Percentiles rank a stretch among this genome's conserved stretches.
Conservation (phyloP, 2,113 vertebrate genomes). For the Poeciliopsis prolifica region DNA sequence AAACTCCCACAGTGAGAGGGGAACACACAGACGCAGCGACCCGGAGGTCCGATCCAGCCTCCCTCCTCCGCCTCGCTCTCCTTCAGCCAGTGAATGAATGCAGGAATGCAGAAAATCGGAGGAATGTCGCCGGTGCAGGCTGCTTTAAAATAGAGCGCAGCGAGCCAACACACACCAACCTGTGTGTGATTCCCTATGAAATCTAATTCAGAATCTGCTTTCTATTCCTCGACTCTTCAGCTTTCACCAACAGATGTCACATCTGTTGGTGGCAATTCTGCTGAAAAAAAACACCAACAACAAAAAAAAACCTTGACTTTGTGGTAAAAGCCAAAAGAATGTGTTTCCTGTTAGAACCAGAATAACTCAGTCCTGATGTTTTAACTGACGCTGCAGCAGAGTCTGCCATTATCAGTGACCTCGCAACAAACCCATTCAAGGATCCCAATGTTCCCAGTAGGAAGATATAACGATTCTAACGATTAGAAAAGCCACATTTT, state of each 20-base stretch:
- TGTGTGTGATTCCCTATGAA: background rate
- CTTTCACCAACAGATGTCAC: constrained; percentile 29
- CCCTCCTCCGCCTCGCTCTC: background rate
- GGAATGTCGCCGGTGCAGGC: constrained; percentile 61
- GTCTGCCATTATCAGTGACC: background rate
- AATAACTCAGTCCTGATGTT: background rate
- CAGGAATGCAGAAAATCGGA: constrained; percentile 70
- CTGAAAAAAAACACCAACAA: constrained; percentile 12
- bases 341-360: constrained; percentile 33
- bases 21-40: constrained; percentile 13
- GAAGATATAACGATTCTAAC: too few species aligned
- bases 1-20: constrained; percentile 26
- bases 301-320: constrained; percentile 6
- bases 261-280: too few species aligned
- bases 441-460: too few species aligned
- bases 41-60: constrained; percentile 36
- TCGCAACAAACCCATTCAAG: background rate
- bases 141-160: constrained; percentile 52
- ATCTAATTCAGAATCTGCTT: constrained; percentile 28
- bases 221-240: constrained; percentile 9
- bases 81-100: constrained; percentile 52
- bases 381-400: background rate
- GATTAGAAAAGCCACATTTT: background rate
- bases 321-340: constrained; percentile 18
- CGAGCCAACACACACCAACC: constrained; percentile 15